phyloP scores from a whole-genome alignment of 2,888 invertebrate species.

The Hemicrepidius hirtus region DNA sequence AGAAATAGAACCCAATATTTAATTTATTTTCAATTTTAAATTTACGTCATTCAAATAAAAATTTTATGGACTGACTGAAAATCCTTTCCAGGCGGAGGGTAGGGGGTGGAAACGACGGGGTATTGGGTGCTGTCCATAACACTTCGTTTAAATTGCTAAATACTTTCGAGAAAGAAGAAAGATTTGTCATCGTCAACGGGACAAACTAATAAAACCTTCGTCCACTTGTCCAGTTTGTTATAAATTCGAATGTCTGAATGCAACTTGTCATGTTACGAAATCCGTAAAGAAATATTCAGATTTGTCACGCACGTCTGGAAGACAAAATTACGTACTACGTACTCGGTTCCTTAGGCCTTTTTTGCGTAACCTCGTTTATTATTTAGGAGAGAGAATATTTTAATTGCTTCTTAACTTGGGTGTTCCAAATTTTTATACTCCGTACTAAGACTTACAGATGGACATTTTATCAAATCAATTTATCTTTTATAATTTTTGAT shows the following conservation, averaged over 20 bases:
- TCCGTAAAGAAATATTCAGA: slow-evolving; percentile 46
- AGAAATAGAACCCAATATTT: too few species aligned
- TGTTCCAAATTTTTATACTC: slow-evolving; percentile 21
- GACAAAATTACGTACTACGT: slow-evolving; percentile 41
- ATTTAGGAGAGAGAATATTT: slow-evolving; percentile 23
- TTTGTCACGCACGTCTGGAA: slow-evolving; percentile 50
- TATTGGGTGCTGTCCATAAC: background rate
- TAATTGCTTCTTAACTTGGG: slow-evolving; percentile 32
- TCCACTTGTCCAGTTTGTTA: slow-evolving; percentile 26
- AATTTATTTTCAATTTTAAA: too few species aligned
- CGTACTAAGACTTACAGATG: slow-evolving; percentile 6
- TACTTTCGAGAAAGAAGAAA: slow-evolving; percentile 2
- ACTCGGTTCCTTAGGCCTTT: slow-evolving; percentile 17
- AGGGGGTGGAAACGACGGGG: too few species aligned
- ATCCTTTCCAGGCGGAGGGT: too few species aligned
- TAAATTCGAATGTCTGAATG: slow-evolving; percentile 43
- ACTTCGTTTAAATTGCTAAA: slow-evolving; percentile 6
- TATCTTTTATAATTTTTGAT: slow-evolving; percentile 23
- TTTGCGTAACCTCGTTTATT: slow-evolving; percentile 40
- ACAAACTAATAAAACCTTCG: slow-evolving; percentile 18
- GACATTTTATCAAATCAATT: slow-evolving; percentile 23
- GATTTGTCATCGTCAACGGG: slow-evolving; percentile 36
- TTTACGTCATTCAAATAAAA: too few species aligned
- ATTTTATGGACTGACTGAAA: too few species aligned
- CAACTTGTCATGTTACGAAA: slow-evolving; percentile 43